These are phyloP conservation scores for Betta splendens DNA, from an alignment of 2,797 vertebrate genomes.

Conservation along the genomic window DNA sequence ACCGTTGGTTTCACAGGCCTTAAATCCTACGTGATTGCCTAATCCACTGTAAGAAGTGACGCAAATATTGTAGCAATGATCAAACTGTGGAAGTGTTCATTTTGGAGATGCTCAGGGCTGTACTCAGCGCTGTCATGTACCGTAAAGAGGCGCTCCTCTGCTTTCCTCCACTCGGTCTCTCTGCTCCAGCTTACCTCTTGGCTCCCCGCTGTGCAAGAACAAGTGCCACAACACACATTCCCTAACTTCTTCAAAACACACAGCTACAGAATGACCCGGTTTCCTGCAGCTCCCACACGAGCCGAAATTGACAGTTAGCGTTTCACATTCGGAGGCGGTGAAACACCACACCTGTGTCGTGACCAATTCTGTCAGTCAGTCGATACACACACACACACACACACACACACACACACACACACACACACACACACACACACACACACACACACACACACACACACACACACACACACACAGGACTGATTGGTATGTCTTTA, in stretches of 20 bases:
- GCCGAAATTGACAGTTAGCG: conserved; percentile 15
- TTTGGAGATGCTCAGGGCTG: no score
- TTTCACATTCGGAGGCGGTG: conserved; percentile 30
- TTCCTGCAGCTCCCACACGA: conserved; percentile 24
- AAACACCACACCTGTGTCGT: conserved; percentile 26
- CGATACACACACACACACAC: conserved; percentile 2
- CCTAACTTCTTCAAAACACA: conserved; percentile 14
- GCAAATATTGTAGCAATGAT: no score
- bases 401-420: background rate
- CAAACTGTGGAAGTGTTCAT: no score
- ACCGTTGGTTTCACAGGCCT: no score
- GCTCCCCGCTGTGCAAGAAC: conserved; percentile 17
- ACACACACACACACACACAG: background rate
- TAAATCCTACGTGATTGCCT: no score
- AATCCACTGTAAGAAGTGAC: no score
- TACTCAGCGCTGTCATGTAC: no score
- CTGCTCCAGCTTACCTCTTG: conserved; percentile 12
- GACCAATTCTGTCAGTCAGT: background rate
- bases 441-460: conserved; percentile 2
- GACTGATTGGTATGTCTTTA: no score
- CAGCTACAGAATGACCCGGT: conserved; percentile 21
- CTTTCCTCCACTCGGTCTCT: conserved; percentile 21
- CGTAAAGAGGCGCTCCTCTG: no score
- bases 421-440: background rate
- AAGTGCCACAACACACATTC: background rate